Evolutionary conservation across 2,888 invertebrate species (phyloP), one percentile per base, ranked within the genome.

Genomic region (Ypsolopha sequella): DNA sequence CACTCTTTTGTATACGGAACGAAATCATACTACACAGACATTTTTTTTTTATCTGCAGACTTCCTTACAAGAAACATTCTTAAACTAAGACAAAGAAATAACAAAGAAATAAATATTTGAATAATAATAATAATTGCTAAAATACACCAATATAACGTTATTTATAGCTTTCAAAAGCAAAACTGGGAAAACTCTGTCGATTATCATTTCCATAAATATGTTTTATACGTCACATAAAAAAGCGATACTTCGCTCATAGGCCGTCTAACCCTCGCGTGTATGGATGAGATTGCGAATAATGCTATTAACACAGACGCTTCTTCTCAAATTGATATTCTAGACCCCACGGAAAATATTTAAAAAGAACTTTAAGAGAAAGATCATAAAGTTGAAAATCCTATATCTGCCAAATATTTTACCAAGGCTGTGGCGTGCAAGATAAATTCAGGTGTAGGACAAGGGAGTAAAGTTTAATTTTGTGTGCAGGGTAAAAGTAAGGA

Each of bases 251-350:
- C 76, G 66, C 66, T 70, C 69, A 73, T 78, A 76, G 78, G 72
- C 75, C 76, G 75, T 77, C 75, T 79, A 77, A 78, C 81, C 81
- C 82, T 65, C 81, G 82, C 80, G 75, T 86, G 86, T 86, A 84
- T 85, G 81, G 85, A 84, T 82, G 85, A 86, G 86, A 86, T 86
- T 86, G 85, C 80, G 82, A 76, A 81, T 86, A 86, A 86, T 84
- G 82, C 86, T 86, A 86, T 86, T 86, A 86, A 80, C 84, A 85
- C 86, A 85, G 86, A 86, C 86, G 86, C 85, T 86, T 80, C 82
- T 85, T 76, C 80, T 84, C 84, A 84, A 84, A 84, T 84, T 85
- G 84, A 85, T 85, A 85, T 82, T 84, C 76, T 73, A 69, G 74
- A 13, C 35, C 35, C n/a, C 13, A 24, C 8, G 6, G n/a, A 7